Conservation (phyloP, 2,888 invertebrate species). For the Caenorhabditis doughertyi region DNA sequence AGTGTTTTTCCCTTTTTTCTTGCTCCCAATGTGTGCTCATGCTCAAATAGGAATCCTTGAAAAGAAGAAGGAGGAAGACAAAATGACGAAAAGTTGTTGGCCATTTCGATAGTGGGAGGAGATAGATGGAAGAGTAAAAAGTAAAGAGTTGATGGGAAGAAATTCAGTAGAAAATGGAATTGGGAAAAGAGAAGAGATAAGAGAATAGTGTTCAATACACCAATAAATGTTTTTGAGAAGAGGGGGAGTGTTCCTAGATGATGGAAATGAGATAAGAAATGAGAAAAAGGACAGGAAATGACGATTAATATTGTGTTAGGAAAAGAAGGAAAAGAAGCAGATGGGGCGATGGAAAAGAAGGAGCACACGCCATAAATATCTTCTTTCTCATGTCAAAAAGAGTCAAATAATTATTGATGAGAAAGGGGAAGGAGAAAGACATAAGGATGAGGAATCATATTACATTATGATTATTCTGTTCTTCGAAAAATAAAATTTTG, state of each 20-base stretch:
- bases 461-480: constrained; percentile 17
- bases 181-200: background rate
- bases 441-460: constrained; percentile 17
- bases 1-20: constrained; percentile 14
- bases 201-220: background rate
- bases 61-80: constrained; percentile 1
- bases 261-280: constrained; percentile 3
- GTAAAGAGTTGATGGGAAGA: constrained; percentile 30
- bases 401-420: constrained; percentile 58
- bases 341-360: constrained; percentile 10
- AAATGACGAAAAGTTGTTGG: constrained; percentile 13
- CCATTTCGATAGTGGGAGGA: constrained; percentile 6
- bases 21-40: constrained; percentile 28
- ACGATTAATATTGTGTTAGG: constrained; percentile 41
- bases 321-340: constrained; percentile 14
- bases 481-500: background rate
- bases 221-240: constrained; percentile 11
- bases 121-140: background rate
- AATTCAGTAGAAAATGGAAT: background rate
- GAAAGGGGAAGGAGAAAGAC: constrained; percentile 4
- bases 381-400: constrained; percentile 33
- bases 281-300: constrained; percentile 26
- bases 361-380: constrained; percentile 47
- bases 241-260: constrained; percentile 10
- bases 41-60: constrained; percentile 26